Evolutionary conservation across 2,888 invertebrate species (phyloP).

Genomic region (Leucophenga montana): DNA sequence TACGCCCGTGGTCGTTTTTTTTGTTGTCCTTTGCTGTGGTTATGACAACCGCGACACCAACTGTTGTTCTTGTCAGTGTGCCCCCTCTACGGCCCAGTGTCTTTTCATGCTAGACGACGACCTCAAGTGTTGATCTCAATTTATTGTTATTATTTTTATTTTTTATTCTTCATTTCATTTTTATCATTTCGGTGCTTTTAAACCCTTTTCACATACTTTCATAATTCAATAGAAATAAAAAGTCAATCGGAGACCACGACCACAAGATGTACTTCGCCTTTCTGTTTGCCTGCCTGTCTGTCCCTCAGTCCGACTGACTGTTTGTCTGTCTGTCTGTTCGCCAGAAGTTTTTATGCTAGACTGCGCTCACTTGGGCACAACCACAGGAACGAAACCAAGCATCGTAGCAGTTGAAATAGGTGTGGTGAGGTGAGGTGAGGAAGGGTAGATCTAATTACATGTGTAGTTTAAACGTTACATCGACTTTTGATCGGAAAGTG

Average conservation of each 20-base stretch:
- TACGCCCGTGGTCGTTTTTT: neutral
- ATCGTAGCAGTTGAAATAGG: too few relatives aligned
- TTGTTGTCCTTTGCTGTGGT: slow-evolving; percentile 31
- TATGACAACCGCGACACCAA: slow-evolving; percentile 28
- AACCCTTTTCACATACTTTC: slow-evolving; percentile 18
- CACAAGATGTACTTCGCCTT: neutral
- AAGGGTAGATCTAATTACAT: slow-evolving; percentile 16
- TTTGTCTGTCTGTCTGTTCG: too few relatives aligned
- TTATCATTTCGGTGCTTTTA: neutral
- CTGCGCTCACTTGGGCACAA: neutral
- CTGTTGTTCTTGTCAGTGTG: slow-evolving; percentile 28
- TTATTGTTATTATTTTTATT: slow-evolving; percentile 4
- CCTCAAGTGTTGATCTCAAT: slow-evolving; percentile 1
- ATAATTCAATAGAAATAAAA: slow-evolving; percentile 16
- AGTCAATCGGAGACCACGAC: slow-evolving; percentile 14
- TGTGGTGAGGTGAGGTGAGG: too few relatives aligned
- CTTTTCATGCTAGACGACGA: neutral
- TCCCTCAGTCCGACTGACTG: too few relatives aligned
- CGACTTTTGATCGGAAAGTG: slow-evolving; percentile 45
- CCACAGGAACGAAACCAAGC: neutral
- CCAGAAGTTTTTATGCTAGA: slow-evolving; percentile 8
- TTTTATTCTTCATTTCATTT: too few relatives aligned
- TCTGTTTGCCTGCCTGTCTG: too few relatives aligned
- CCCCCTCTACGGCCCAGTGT: neutral
- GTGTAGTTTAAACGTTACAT: slow-evolving; percentile 15